phyloP scores from a whole-genome alignment of 2,888 invertebrate species.

The Watsonalla cultraria region DNA sequence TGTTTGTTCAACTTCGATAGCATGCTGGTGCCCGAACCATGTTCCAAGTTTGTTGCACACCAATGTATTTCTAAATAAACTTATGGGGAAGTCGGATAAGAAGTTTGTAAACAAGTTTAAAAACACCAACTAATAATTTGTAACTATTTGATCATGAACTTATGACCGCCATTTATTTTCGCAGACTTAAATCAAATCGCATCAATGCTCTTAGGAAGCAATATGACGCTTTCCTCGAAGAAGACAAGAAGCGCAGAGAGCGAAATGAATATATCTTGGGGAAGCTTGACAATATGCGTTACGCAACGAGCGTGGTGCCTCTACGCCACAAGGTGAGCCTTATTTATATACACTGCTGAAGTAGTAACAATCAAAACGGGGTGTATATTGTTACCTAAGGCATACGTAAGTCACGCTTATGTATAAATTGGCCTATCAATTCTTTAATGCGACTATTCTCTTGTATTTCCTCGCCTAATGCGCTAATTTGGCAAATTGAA shows the following conservation, averaged over 20 bases:
- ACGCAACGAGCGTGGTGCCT: conserved; percentile 38
- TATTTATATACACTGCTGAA: neutral
- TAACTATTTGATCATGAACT: neutral
- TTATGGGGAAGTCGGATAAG: conserved; percentile 62
- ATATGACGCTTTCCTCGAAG: conserved; percentile 67
- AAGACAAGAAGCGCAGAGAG: conserved; percentile 67
- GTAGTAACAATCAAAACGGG: too few relatives aligned
- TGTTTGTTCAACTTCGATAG: conserved; percentile 59
- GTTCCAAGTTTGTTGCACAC: neutral
- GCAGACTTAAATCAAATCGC: conserved; percentile 57
- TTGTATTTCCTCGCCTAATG: too few relatives aligned
- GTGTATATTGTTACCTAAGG: too few relatives aligned
- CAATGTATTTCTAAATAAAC: conserved; percentile 11
- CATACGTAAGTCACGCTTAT: too few relatives aligned
- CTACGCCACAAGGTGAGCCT: conserved; percentile 36
- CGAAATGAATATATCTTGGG: conserved; percentile 68
- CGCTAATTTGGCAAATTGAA: too few relatives aligned
- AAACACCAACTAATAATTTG: neutral
- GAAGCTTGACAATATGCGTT: conserved; percentile 63
- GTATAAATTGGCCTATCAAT: too few relatives aligned
- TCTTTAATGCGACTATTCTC: too few relatives aligned
- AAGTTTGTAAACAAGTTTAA: conserved; percentile 36
- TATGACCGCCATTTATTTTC: conserved; percentile 11
- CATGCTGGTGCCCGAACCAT: conserved; percentile 4
- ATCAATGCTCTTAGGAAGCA: conserved; percentile 59